phyloP scores from a whole-genome alignment of 1,140 invertebrate genomes.

The Bombus superbus region DNA sequence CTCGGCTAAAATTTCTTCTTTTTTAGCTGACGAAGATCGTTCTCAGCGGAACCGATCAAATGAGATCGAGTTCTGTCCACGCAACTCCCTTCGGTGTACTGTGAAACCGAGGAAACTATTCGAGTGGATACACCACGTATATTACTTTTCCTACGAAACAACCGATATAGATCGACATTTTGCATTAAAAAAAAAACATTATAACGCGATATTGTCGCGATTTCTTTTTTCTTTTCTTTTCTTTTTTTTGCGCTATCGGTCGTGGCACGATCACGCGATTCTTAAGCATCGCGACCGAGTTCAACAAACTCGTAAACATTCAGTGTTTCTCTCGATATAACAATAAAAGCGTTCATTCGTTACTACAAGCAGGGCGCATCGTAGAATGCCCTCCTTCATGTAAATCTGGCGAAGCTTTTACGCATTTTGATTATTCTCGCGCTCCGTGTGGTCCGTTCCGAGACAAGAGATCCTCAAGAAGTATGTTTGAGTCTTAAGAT shows the following conservation, averaged over 20 bases:
- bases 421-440: slow-evolving; percentile 8
- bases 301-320: neutral
- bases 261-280: neutral
- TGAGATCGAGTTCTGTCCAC: neutral
- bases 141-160: no score
- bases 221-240: neutral
- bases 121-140: neutral
- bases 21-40: slow-evolving; percentile 46
- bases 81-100: neutral
- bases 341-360: slow-evolving; percentile 36
- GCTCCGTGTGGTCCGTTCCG: neutral
- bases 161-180: neutral
- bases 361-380: neutral
- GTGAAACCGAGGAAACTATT: neutral
- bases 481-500: neutral
- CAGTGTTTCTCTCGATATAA: neutral
- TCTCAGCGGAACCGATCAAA: slow-evolving; percentile 5
- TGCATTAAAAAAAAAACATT: neutral
- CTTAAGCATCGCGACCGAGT: neutral
- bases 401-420: neutral
- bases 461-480: neutral
- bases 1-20: slow-evolving; percentile 28
- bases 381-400: slow-evolving; percentile 46
- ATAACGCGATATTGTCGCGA: neutral
- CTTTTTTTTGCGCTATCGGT: neutral